Evolutionary conservation across 1,140 invertebrate species (phyloP).

Genomic region (Homalodisca vitripennis): DNA sequence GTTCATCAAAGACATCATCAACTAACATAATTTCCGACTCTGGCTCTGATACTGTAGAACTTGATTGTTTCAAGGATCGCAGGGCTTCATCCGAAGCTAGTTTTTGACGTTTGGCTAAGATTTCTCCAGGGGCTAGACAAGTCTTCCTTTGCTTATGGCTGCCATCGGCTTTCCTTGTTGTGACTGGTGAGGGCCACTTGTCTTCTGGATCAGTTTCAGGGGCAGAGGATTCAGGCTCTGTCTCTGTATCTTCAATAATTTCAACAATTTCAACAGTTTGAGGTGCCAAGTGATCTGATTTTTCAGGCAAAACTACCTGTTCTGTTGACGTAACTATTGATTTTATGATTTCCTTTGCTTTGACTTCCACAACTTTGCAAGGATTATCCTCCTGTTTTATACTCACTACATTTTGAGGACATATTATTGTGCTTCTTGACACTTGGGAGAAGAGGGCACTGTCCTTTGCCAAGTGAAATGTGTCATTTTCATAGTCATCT

Average conservation of each 20-base stretch:
- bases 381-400: slow-evolving; percentile 32
- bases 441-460: slow-evolving; percentile 70
- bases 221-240: slow-evolving; percentile 52
- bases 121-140: slow-evolving; percentile 38
- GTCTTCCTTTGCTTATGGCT: slow-evolving; percentile 37
- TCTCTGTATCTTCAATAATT: slow-evolving; percentile 56
- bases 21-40: slow-evolving; percentile 2
- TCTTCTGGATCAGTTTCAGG: slow-evolving; percentile 56
- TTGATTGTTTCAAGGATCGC: slow-evolving; percentile 32
- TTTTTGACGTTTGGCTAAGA: slow-evolving; percentile 41
- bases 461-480: slow-evolving; percentile 60
- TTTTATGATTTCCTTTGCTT: slow-evolving; percentile 57
- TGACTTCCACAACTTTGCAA: slow-evolving; percentile 56
- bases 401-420: slow-evolving; percentile 41
- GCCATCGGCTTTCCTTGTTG: slow-evolving; percentile 37
- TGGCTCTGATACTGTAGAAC: too few relatives aligned
- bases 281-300: slow-evolving; percentile 41
- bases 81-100: slow-evolving; percentile 38
- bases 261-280: slow-evolving; percentile 54
- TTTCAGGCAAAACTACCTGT: slow-evolving; percentile 46
- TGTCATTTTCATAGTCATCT: slow-evolving; percentile 47
- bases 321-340: slow-evolving; percentile 50
- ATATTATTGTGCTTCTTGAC: slow-evolving; percentile 54
- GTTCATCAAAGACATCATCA: neutral
- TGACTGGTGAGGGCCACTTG: slow-evolving; percentile 41